A percentile compares a stretch with the other conserved stretches of the same genome.
Evolutionary conservation across 2,113 vertebrate genomes (phyloP).

Genomic region (Heterotis niloticus): DNA sequence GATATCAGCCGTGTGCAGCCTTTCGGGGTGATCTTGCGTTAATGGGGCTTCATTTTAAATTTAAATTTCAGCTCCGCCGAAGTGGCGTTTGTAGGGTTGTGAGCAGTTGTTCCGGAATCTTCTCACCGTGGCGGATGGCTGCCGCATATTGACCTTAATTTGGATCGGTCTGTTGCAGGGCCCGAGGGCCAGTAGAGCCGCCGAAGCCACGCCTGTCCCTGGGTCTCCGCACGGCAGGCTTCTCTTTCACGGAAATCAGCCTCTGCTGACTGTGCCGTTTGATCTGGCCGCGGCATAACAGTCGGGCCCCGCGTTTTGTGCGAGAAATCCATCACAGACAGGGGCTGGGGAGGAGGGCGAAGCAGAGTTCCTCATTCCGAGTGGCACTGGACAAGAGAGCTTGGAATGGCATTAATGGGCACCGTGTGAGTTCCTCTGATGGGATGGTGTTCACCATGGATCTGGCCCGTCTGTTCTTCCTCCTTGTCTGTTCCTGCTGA

Average conservation of each 20-base stretch:
- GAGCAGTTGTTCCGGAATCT: constrained; percentile 14
- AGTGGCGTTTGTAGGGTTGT: constrained; percentile 29
- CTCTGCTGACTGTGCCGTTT: constrained; percentile 4
- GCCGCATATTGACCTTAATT: constrained; percentile 26
- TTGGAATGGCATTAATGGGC: not conserved
- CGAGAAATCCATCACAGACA: not conserved
- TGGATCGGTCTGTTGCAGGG: constrained; percentile 6
- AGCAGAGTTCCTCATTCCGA: not conserved
- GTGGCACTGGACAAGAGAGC: not conserved
- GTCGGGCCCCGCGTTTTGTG: not conserved
- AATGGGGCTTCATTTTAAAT: constrained; percentile 40
- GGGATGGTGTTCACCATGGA: not conserved
- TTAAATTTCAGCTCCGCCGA: constrained; percentile 36
- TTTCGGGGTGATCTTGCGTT: constrained; percentile 26
- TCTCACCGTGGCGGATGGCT: constrained; percentile 8
- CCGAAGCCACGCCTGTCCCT: not conserved
- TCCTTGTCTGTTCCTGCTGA: not conserved
- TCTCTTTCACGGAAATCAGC: constrained; percentile 25
- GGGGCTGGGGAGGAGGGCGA: constrained; percentile 15
- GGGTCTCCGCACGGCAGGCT: not conserved
- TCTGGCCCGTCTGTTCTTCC: not conserved
- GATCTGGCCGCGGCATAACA: constrained; percentile 8
- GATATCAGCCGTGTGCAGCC: constrained; percentile 25
- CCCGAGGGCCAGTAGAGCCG: not conserved
- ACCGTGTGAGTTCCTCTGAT: not conserved